phyloP scores from a whole-genome alignment of 1,140 invertebrate genomes.

The Choristoneura fumiferana region DNA sequence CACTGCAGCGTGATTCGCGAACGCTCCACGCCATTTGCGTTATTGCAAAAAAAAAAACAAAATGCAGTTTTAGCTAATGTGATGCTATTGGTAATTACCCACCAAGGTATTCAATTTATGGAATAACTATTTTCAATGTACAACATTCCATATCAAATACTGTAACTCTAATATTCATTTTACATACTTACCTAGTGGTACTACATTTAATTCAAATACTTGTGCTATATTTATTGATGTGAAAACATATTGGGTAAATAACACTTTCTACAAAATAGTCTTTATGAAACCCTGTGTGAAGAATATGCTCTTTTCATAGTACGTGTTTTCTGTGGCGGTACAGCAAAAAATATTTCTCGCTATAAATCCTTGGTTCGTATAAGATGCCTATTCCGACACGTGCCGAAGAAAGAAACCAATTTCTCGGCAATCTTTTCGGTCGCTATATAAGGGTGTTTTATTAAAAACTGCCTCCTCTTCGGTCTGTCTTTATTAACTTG shows the following conservation, averaged over 20 bases:
- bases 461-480: conserved; percentile 17
- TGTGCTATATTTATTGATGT: too few relatives aligned
- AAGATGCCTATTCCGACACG: conserved; percentile 8
- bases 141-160: too few relatives aligned
- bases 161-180: too few relatives aligned
- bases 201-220: too few relatives aligned
- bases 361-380: not conserved
- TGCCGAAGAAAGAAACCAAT: conserved; percentile 12
- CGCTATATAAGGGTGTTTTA: conserved; percentile 15
- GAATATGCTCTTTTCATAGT: not conserved
- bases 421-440: conserved; percentile 16
- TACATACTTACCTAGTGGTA: too few relatives aligned
- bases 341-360: not conserved
- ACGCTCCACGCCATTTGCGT: conserved; percentile 28
- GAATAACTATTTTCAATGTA: too few relatives aligned
- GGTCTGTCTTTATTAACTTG: conserved; percentile 18
- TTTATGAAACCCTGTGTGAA: not conserved
- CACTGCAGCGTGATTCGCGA: conserved; percentile 43
- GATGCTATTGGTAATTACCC: too few relatives aligned
- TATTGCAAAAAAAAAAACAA: not conserved
- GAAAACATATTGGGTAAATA: too few relatives aligned
- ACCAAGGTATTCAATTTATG: too few relatives aligned
- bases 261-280: too few relatives aligned
- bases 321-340: not conserved
- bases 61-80: conserved; percentile 3